These are phyloP conservation scores for Papilio protenor DNA, from an alignment of 2,888 invertebrate species.

Conservation along the genomic window DNA sequence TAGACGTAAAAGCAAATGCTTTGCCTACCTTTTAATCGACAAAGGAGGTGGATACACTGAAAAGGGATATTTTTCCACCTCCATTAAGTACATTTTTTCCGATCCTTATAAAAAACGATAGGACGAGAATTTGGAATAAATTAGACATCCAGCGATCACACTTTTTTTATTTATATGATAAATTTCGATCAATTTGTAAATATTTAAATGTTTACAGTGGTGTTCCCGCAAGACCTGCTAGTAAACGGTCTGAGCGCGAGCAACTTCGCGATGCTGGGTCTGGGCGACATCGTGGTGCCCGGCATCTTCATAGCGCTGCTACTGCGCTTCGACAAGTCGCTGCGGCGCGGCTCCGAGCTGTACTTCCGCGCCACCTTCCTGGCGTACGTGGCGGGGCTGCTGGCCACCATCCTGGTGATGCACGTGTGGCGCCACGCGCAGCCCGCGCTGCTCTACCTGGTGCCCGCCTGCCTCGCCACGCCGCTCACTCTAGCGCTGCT, in stretches of 20 bases:
- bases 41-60: no score
- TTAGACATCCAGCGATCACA: no score
- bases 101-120: no score
- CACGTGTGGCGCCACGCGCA: conserved; percentile 99
- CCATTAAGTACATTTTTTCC: no score
- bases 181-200: background rate
- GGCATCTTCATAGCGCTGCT: conserved; percentile 99
- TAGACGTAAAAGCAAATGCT: no score
- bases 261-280: conserved; percentile 99
- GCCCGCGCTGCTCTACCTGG: conserved; percentile 98
- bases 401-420: conserved; percentile 98
- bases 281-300: conserved; percentile 99
- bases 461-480: conserved; percentile 97
- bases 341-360: conserved; percentile 90
- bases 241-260: conserved; percentile 95
- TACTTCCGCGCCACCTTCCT: conserved; percentile 88
- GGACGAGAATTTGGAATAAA: no score
- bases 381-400: conserved; percentile 96
- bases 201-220: conserved; percentile 85
- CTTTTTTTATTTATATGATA: no score
- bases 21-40: no score
- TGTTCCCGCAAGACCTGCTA: conserved; percentile 98
- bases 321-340: conserved; percentile 96
- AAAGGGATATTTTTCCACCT: no score
- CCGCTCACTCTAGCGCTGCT: conserved; percentile 94